Evolutionary conservation across 1,140 invertebrate species (phyloP).

Genomic region (Acromyrmex charruanus): DNA sequence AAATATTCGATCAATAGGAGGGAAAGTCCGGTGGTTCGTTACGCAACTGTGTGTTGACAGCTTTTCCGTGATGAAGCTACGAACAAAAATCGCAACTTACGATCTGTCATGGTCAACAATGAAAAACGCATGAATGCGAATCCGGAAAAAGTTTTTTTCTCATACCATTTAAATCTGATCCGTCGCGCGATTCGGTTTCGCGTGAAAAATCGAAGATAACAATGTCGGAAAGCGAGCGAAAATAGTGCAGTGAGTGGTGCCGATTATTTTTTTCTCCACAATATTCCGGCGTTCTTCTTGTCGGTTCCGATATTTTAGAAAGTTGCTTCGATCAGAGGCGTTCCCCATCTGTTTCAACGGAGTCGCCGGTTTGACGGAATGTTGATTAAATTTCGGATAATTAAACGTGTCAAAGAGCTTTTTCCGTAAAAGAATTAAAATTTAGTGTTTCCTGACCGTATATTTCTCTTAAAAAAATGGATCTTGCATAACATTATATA

Average conservation of each 20-base stretch:
- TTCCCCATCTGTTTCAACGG: neutral
- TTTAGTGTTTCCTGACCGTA: neutral
- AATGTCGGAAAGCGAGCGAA: neutral
- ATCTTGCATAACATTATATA: neutral
- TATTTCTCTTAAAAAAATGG: neutral
- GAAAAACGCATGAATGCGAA: neutral
- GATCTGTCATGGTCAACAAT: neutral
- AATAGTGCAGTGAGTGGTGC: neutral
- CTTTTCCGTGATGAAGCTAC: slow-evolving; percentile 21
- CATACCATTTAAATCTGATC: neutral
- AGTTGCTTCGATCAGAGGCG: slow-evolving; percentile 41
- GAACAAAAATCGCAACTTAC: neutral
- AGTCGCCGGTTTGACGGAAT: slow-evolving; percentile 9
- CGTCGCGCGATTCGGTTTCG: neutral
- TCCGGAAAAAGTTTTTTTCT: slow-evolving; percentile 3
- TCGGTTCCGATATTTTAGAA: slow-evolving; percentile 46
- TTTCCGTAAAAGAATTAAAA: neutral
- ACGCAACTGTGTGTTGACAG: neutral
- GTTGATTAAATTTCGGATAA: slow-evolving; percentile 8
- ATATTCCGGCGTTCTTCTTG: neutral
- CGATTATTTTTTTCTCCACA: slow-evolving; percentile 3
- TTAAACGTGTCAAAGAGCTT: neutral
- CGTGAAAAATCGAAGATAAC: neutral
- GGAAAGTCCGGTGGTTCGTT: slow-evolving; percentile 14
- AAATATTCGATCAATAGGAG: slow-evolving; percentile 14